Conservation (phyloP, 2,113 vertebrate genomes). For the Ranitomeya variabilis region DNA sequence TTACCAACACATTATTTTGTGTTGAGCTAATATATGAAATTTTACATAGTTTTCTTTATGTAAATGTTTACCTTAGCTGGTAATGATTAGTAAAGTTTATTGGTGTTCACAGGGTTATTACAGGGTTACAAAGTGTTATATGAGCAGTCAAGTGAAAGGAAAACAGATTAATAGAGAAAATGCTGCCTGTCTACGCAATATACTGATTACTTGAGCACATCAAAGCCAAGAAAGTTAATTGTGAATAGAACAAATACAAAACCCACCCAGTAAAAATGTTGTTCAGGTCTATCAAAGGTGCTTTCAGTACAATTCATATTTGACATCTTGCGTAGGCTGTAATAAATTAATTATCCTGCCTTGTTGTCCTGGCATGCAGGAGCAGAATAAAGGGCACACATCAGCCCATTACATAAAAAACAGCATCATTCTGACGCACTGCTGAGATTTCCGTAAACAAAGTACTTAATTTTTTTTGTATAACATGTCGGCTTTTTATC, state of each 20-base stretch:
- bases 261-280: constrained; percentile 35
- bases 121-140: neutral
- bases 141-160: constrained; percentile 36
- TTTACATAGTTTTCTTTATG: neutral
- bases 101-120: constrained; percentile 28
- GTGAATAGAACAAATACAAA: constrained; percentile 34
- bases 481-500: constrained; percentile 6
- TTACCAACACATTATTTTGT: no score
- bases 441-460: constrained; percentile 47
- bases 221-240: constrained; percentile 51
- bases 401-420: constrained; percentile 47
- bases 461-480: constrained; percentile 19
- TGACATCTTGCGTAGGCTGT: constrained; percentile 55
- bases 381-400: constrained; percentile 50
- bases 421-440: constrained; percentile 37
- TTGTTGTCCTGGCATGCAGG: constrained; percentile 39
- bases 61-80: neutral
- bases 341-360: constrained; percentile 57
- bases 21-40: neutral
- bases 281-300: constrained; percentile 36
- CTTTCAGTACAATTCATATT: constrained; percentile 44
- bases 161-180: constrained; percentile 57
- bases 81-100: neutral
- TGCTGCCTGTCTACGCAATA: constrained; percentile 32
- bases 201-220: constrained; percentile 44